These are phyloP conservation scores for Bambusicola thoracicus DNA, from an alignment of 2,113 vertebrate species.

Conservation along the genomic window DNA sequence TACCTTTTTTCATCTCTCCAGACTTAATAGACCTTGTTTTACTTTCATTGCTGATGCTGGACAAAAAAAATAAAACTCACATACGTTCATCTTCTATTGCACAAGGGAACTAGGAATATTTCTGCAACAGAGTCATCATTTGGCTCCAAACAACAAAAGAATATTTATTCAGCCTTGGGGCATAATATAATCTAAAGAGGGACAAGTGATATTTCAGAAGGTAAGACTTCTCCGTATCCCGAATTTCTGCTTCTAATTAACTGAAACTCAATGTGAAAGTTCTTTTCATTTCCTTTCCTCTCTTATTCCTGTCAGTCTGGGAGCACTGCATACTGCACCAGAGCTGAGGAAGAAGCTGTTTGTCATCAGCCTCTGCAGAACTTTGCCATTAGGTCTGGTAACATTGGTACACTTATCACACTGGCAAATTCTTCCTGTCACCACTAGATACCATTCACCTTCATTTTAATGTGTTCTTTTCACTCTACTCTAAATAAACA, in stretches of 20 bases:
- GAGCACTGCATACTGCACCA: background rate
- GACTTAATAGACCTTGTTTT: slow-evolving; percentile 3
- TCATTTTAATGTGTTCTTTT: slow-evolving; percentile 9
- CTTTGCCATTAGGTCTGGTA: background rate
- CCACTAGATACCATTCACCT: slow-evolving; percentile 9
- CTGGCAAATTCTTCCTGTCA: slow-evolving; percentile 1
- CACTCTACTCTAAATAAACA: slow-evolving; percentile 28
- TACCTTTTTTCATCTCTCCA: background rate
- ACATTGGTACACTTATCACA: slow-evolving; percentile 13
- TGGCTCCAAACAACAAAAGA: slow-evolving; percentile 1
- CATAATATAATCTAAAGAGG: background rate
- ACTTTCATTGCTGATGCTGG: background rate
- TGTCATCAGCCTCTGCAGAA: background rate
- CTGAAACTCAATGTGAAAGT: background rate
- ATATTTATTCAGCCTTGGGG: slow-evolving; percentile 11
- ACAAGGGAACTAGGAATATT: background rate
- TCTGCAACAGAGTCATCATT: background rate
- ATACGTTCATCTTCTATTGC: background rate
- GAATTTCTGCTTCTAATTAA: slow-evolving; percentile 52
- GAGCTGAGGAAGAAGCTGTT: slow-evolving; percentile 13
- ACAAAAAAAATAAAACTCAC: background rate
- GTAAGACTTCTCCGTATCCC: background rate
- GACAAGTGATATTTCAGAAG: slow-evolving; percentile 17
- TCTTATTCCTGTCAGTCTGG: background rate
- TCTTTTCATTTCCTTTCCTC: background rate